Evolutionary conservation across 2,113 vertebrate species (phyloP).

Genomic region (Urocynchramus pylzowi): DNA sequence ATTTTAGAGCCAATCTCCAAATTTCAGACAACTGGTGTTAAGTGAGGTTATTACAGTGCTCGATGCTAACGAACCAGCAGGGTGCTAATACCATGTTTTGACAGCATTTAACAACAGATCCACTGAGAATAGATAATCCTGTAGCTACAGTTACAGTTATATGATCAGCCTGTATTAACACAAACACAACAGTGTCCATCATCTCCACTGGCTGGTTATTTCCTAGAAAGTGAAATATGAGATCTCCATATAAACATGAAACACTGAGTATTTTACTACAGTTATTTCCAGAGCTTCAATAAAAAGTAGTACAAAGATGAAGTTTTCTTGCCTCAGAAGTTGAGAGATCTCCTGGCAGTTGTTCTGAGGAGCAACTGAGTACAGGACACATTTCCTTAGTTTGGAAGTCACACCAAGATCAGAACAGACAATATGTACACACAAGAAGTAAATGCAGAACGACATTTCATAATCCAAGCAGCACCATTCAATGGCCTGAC

Average conservation of each 20-base stretch:
- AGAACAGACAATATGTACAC: background rate
- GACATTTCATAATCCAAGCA: background rate
- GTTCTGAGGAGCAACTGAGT: background rate
- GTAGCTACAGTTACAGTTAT: background rate
- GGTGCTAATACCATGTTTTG: background rate
- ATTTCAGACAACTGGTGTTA: background rate
- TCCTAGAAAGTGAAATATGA: background rate
- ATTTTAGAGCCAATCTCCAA: background rate
- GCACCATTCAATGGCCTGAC: background rate
- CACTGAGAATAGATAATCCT: background rate
- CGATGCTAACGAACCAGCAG: background rate
- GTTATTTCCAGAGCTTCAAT: background rate
- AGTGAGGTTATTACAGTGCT: background rate
- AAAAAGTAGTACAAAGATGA: background rate
- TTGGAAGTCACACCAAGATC: background rate
- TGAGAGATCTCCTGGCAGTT: background rate
- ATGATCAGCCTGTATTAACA: background rate
- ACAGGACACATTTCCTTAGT: background rate
- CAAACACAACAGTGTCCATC: background rate
- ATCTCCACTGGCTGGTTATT: background rate
- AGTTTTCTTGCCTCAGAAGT: background rate
- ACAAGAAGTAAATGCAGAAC: background rate
- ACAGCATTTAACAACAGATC: background rate
- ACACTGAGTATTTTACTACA: background rate
- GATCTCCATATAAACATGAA: background rate